These are phyloP conservation scores for Pristionchus japonicus DNA, from an alignment of 2,888 invertebrate genomes.

Conservation along the genomic window DNA sequence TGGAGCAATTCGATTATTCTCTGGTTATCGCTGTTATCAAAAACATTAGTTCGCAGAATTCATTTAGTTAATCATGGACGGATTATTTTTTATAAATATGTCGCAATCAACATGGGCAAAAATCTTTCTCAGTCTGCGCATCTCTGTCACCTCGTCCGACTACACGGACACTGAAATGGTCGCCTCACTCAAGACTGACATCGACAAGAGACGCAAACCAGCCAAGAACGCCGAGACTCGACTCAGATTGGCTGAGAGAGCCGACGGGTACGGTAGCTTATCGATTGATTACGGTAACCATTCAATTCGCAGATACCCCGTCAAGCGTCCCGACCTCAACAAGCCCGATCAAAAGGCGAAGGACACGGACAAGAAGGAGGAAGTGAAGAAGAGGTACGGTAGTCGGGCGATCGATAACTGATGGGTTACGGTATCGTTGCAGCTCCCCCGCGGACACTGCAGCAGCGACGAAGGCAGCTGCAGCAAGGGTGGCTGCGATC, in stretches of 20 bases:
- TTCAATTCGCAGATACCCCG: constrained; percentile 8
- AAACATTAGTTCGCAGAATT: too few relatives aligned
- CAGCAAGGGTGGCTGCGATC: constrained; percentile 20
- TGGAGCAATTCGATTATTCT: too few relatives aligned
- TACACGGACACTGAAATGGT: not conserved
- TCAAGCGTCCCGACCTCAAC: constrained; percentile 29
- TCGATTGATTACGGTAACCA: not conserved
- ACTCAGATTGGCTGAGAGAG: constrained; percentile 32
- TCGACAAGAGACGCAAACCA: not conserved
- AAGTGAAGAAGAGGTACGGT: constrained; percentile 10
- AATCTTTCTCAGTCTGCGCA: not conserved
- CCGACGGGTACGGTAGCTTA: constrained; percentile 5
- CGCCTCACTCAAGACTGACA: not conserved
- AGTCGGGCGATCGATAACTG: not conserved
- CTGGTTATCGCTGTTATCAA: too few relatives aligned
- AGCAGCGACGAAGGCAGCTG: constrained; percentile 7
- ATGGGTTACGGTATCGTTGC: not conserved
- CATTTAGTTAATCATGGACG: too few relatives aligned
- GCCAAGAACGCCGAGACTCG: constrained; percentile 7
- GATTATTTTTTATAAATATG: not conserved
- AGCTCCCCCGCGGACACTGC: not conserved
- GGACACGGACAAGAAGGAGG: constrained; percentile 3
- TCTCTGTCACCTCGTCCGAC: not conserved
- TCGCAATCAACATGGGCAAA: not conserved
- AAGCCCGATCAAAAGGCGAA: constrained; percentile 20